phyloP scores from a whole-genome alignment of 2,888 invertebrate genomes.

The Agrotis clavis region DNA sequence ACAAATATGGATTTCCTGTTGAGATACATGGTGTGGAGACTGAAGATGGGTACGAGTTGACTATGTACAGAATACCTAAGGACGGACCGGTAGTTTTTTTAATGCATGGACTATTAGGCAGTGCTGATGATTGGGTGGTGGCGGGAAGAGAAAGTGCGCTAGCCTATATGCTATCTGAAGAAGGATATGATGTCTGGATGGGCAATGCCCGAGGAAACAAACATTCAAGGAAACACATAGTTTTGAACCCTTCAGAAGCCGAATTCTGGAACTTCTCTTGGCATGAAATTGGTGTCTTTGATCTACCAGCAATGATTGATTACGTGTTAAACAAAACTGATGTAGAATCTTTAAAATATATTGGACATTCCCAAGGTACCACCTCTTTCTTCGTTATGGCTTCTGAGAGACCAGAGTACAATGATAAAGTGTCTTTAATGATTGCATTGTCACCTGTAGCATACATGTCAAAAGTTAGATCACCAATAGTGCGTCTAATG shows the following conservation, averaged over 20 bases:
- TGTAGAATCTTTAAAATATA: conserved; percentile 90
- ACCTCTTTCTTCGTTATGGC: conserved; percentile 91
- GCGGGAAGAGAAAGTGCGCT: conserved; percentile 77
- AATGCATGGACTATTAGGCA: conserved; percentile 82
- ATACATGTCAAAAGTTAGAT: conserved; percentile 83
- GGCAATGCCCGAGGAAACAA: conserved; percentile 95
- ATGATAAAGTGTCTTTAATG: conserved; percentile 89
- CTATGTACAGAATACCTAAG: conserved; percentile 76
- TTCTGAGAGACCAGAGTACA: conserved; percentile 89
- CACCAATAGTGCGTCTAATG: conserved; percentile 78
- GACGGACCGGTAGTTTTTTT: conserved; percentile 77
- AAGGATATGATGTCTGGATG: conserved; percentile 95
- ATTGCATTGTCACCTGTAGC: conserved; percentile 91
- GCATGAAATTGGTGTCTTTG: conserved; percentile 95
- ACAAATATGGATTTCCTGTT: conserved; percentile 76
- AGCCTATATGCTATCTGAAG: conserved; percentile 89
- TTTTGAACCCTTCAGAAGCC: conserved; percentile 77
- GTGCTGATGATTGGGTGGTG: conserved; percentile 81
- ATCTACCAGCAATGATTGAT: conserved; percentile 95
- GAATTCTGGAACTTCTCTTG: conserved; percentile 94
- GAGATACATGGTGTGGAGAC: conserved; percentile 76
- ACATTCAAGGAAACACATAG: conserved; percentile 91
- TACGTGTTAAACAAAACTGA: conserved; percentile 90
- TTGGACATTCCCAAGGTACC: conserved; percentile 94
- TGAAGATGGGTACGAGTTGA: conserved; percentile 78